Conservation (phyloP, 2,888 invertebrate species). For the Mactromeris polynyma region DNA sequence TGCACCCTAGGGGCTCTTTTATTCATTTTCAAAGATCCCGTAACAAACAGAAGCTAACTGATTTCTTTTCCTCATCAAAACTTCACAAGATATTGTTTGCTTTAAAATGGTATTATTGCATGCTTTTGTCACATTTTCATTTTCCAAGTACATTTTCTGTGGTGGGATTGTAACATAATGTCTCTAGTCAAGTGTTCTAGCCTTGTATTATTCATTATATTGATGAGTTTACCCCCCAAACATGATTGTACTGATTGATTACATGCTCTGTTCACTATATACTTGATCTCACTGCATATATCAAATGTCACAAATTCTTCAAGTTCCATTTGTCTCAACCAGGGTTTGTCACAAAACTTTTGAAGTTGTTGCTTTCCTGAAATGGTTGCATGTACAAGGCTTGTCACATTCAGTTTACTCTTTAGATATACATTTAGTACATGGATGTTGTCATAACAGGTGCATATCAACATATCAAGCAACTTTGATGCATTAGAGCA, state of each 20-base stretch:
- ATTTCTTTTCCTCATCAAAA: not conserved
- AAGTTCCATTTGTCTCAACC: no score
- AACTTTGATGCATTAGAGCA: no score
- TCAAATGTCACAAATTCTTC: not conserved
- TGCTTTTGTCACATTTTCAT: conserved; percentile 10
- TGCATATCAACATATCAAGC: no score
- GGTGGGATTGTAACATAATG: not conserved
- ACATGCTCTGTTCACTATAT: not conserved
- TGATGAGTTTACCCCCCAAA: not conserved
- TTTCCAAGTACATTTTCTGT: conserved; percentile 2
- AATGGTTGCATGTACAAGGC: no score
- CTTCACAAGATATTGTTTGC: not conserved
- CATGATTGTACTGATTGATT: not conserved
- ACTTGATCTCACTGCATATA: not conserved
- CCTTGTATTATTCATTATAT: not conserved
- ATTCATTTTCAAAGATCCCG: not conserved
- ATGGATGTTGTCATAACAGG: no score
- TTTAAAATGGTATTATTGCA: conserved; percentile 18
- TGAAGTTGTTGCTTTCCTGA: no score
- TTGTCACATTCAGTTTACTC: no score
- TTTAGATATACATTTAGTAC: no score
- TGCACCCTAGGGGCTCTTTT: not conserved
- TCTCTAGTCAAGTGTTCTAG: not conserved
- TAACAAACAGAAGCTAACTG: not conserved
- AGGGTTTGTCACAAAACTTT: no score